phyloP scores from a whole-genome alignment of 53 echinoderm and acorn worm species.

The Paracentrotus lividus region DNA sequence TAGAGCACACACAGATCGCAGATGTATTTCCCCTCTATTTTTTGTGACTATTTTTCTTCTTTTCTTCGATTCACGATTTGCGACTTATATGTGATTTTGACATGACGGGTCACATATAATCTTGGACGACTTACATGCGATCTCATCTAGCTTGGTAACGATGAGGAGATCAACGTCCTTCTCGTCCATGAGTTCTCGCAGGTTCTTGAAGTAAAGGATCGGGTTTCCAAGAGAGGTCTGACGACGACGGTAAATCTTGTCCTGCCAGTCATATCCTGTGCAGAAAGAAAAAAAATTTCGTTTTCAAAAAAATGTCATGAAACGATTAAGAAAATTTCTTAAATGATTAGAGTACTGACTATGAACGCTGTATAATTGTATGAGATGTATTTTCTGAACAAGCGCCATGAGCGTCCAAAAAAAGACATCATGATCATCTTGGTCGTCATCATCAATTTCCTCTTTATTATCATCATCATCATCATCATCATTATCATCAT shows the following conservation, averaged over 20 bases:
- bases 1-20: too few relatives aligned
- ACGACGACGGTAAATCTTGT: conserved; percentile 76
- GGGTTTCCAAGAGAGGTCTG: conserved; percentile 55
- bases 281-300: neutral
- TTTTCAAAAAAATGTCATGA: neutral
- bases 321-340: too few relatives aligned
- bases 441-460: conserved; percentile 6
- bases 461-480: neutral
- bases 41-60: too few relatives aligned
- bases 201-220: conserved; percentile 58
- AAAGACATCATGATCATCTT: too few relatives aligned
- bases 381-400: too few relatives aligned
- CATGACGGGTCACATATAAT: too few relatives aligned
- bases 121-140: conserved; percentile 82
- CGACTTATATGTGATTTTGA: too few relatives aligned
- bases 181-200: conserved; percentile 74
- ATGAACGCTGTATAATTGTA: too few relatives aligned
- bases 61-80: too few relatives aligned
- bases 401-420: too few relatives aligned
- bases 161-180: conserved; percentile 78
- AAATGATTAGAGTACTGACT: too few relatives aligned
- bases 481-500: conserved; percentile 46
- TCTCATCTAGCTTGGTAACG: conserved; percentile 89
- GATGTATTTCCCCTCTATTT: too few relatives aligned
- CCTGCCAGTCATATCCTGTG: conserved; percentile 87